Conservation (phyloP, 1,140 invertebrate genomes). For the Procambarus clarkii region DNA sequence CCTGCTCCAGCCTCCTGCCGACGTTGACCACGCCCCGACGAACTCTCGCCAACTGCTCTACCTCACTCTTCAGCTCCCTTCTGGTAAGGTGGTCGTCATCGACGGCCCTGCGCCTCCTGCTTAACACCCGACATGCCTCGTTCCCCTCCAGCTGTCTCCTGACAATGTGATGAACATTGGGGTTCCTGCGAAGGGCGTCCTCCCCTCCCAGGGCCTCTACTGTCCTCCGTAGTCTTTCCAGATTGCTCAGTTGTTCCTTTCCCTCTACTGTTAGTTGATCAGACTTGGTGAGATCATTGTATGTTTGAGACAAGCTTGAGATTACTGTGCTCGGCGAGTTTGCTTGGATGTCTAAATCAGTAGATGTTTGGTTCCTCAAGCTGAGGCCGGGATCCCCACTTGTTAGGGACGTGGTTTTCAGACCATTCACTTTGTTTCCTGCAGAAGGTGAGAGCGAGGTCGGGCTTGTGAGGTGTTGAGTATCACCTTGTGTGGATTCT, state of each 20-base stretch:
- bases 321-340: background rate
- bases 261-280: constrained; percentile 21
- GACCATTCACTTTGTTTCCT: background rate
- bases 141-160: constrained; percentile 23
- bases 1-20: constrained; percentile 42
- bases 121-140: constrained; percentile 44
- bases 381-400: background rate
- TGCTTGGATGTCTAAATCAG: background rate
- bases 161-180: constrained; percentile 31
- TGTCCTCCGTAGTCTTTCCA: constrained; percentile 32
- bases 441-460: background rate
- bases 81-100: background rate
- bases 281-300: background rate
- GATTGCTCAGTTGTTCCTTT: background rate
- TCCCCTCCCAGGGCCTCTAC: constrained; percentile 27
- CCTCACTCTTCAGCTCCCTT: background rate
- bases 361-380: background rate
- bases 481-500: background rate
- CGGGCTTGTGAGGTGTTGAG: too few relatives aligned
- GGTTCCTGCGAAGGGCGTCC: background rate
- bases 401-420: background rate
- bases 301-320: background rate
- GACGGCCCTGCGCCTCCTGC: constrained; percentile 5
- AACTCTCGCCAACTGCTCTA: background rate
- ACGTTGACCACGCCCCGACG: constrained; percentile 30